Base-by-base conservation (phyloP, 2,113 vertebrate species). In the Phoenicopterus ruber region DNA sequence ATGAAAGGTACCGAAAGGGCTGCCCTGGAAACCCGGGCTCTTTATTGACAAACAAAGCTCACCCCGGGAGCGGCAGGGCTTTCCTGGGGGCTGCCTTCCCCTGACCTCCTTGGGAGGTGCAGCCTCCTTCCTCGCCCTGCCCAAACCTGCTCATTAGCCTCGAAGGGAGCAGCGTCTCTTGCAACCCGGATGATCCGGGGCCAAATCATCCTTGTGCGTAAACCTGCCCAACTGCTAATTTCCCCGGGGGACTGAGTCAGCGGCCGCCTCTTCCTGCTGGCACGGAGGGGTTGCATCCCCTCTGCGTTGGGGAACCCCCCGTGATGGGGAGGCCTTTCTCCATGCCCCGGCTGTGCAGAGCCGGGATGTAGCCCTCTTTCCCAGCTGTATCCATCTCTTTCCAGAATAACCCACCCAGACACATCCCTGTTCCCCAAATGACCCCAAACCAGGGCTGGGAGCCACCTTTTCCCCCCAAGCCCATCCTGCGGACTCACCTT, bases 11-110 rank as follows among this genome's bases (percentile, higher is more conserved):
- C 52, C 31, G 52, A 82, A 47, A 34, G 67, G 91, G 63, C 95
- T 93, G 96, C 62, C 86, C 93, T 94, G 82, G 83, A 94, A 93
- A 95, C 82, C 40, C 63, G 46, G 70, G 62, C 82, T 52, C 71
- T 76, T 52, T 97, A 92, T 97, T 97, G 96, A 97, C 97, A 96
- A 97, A 96, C 93, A 96, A 46, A 92, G 73, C 82, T 76, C 21
- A 36, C 49, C 76, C 7, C 2, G 26, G 28, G 72, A 84, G 86
- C 19, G 8, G 71, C 70, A 26, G 22, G 65, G 95, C 62, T 93
- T 86, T 96, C 88, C 97, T 90, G 82, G 85, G 92, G 91, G 81
- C 79, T 78, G 83, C 93, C 89, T 94, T 94, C 82, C 54, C 76
- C 88, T 85, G 74, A 86, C 87, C 79, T 96, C 72, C 50, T 49